phyloP scores from a whole-genome alignment of 1,140 invertebrate species.

The Drosophila virilis region DNA sequence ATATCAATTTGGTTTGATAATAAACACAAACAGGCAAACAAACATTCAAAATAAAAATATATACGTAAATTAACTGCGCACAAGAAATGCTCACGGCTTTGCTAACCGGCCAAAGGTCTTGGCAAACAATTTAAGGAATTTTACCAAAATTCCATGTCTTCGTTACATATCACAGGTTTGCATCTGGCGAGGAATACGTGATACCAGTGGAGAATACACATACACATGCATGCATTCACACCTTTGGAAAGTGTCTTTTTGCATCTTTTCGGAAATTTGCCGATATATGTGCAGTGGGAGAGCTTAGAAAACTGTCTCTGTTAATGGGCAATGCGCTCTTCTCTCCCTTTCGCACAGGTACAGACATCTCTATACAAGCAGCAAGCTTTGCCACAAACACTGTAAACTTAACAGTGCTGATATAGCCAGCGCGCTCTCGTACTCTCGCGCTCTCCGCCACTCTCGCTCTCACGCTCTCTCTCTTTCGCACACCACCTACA shows the following conservation, averaged over 20 bases:
- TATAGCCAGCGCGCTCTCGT: constrained; percentile 2
- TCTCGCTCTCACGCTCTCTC: background rate
- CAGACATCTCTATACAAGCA: constrained; percentile 19
- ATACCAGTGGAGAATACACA: constrained; percentile 24
- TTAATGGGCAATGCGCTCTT: constrained; percentile 7
- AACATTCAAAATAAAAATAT: constrained; percentile 41
- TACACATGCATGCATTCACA: background rate
- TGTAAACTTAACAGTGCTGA: constrained; percentile 34
- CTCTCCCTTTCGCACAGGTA: background rate
- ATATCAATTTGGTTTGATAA: constrained; percentile 59
- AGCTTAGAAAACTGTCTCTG: constrained; percentile 9
- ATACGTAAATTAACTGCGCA: constrained; percentile 56
- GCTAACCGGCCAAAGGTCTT: constrained; percentile 43
- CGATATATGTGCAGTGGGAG: constrained; percentile 32
- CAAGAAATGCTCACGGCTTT: constrained; percentile 43
- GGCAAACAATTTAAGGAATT: constrained; percentile 55
- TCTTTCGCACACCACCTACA: constrained; percentile 38
- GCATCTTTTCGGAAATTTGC: constrained; percentile 30
- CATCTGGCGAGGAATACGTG: constrained; percentile 33
- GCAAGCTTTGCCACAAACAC: background rate
- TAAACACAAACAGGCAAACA: constrained; percentile 52
- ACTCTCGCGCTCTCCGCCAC: constrained; percentile 28
- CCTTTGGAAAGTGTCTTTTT: constrained; percentile 8
- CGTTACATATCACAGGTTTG: constrained; percentile 46
- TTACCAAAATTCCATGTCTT: constrained; percentile 29